A percentile compares a stretch with the other conserved stretches of the same genome.
phyloP scores from a whole-genome alignment of 2,888 invertebrate genomes.

The Dioctria linearis region DNA sequence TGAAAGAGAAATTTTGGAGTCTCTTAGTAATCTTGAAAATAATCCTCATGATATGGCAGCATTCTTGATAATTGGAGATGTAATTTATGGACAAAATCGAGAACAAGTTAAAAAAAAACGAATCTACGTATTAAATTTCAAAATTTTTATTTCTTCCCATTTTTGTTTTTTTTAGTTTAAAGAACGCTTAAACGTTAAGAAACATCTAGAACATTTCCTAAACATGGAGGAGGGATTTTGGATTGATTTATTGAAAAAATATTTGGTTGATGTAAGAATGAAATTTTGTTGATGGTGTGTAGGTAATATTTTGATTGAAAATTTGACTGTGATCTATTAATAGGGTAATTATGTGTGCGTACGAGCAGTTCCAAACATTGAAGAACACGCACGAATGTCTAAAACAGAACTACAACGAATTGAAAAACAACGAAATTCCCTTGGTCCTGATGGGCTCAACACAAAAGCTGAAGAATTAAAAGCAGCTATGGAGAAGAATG shows the following conservation, averaged over 20 bases:
- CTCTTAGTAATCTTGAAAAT: constrained; percentile 81
- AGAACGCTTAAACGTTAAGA: constrained; percentile 79
- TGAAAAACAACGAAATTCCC: constrained; percentile 75
- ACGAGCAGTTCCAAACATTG: constrained; percentile 75
- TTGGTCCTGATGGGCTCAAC: constrained; percentile 81
- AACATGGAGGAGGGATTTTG: constrained; percentile 79
- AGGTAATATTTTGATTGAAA: not conserved
- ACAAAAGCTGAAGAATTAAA: constrained; percentile 76
- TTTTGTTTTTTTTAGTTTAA: constrained; percentile 73
- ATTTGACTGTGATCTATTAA: not conserved
- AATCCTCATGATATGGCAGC: constrained; percentile 85
- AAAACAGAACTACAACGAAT: constrained; percentile 82
- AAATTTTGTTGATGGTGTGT: not conserved
- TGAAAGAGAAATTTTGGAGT: constrained; percentile 79
- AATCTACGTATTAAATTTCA: not conserved
- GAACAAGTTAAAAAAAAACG: constrained; percentile 75
- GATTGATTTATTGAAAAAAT: constrained; percentile 79
- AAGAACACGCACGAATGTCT: constrained; percentile 78
- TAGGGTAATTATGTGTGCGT: constrained; percentile 56
- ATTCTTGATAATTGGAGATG: constrained; percentile 85
- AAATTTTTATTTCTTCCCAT: constrained; percentile 25
- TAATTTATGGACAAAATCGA: constrained; percentile 83
- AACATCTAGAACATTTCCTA: constrained; percentile 75
- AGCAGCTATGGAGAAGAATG: constrained; percentile 83
- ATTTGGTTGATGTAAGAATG: constrained; percentile 65